Percentiles rank a stretch among this genome's conserved stretches.
Evolutionary conservation across 92 coral and sea anemone genomes (phyloP).

Genomic region (Pocillopora meandrina): DNA sequence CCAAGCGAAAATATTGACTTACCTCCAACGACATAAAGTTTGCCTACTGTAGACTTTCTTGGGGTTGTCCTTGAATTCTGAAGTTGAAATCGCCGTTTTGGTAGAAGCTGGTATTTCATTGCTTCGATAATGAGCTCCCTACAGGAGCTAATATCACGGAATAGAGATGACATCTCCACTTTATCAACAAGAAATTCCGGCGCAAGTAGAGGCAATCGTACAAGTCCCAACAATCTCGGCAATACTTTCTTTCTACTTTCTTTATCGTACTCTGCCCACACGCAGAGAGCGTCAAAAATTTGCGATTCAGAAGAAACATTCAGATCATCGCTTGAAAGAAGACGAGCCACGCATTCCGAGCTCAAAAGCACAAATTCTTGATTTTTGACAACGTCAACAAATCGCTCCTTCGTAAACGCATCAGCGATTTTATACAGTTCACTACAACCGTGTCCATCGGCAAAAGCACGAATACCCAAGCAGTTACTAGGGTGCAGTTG

Average conservation of each 20-base stretch:
- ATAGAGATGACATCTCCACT: constrained; percentile 88
- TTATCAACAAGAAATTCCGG: constrained; percentile 85
- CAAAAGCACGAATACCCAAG: constrained; percentile 94
- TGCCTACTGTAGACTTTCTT: constrained; percentile 89
- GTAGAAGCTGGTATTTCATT: constrained; percentile 92
- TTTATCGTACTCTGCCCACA: constrained; percentile 81
- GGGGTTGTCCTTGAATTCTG: constrained; percentile 84
- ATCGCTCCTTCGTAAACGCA: constrained; percentile 88
- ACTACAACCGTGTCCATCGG: constrained; percentile 94
- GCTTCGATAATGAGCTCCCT: constrained; percentile 93
- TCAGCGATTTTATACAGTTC: constrained; percentile 85
- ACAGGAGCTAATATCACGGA: constrained; percentile 78
- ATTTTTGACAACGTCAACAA: constrained; percentile 86
- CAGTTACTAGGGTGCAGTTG: constrained; percentile 97
- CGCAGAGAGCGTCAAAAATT: constrained; percentile 70
- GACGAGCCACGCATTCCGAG: constrained; percentile 76
- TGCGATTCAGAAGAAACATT: constrained; percentile 88
- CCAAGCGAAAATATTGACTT: constrained; percentile 3
- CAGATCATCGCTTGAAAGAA: constrained; percentile 86
- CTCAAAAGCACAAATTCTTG: constrained; percentile 89
- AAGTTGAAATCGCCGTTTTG: constrained; percentile 84
- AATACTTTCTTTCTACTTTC: constrained; percentile 66
- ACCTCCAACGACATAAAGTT: constrained; percentile 96
- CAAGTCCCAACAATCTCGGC: constrained; percentile 59
- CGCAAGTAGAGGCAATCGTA: constrained; percentile 82